Evolutionary conservation across 2,797 vertebrate species (phyloP).

Genomic region (Chiroxiphia lanceolata): DNA sequence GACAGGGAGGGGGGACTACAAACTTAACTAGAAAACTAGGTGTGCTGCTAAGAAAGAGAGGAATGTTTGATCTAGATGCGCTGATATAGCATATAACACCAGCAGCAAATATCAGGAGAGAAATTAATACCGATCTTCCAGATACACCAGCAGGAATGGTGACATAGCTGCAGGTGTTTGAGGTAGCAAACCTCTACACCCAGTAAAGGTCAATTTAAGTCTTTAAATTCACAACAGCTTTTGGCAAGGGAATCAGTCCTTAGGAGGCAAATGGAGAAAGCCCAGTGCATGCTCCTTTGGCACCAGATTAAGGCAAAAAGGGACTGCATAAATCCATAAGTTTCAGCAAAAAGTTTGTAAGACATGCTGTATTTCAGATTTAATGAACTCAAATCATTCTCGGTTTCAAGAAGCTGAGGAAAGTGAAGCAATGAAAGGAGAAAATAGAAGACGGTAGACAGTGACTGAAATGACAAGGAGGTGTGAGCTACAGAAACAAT

Average conservation of each 20-base stretch:
- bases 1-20: neutral
- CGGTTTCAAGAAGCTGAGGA: neutral
- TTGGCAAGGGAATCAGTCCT: neutral
- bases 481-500: neutral
- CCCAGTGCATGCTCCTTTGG: neutral
- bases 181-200: neutral
- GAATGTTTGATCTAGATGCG: neutral
- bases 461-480: neutral
- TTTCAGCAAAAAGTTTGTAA: neutral
- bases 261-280: neutral
- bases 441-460: neutral
- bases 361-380: neutral
- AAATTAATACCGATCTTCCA: neutral
- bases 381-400: neutral
- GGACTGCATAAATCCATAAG: fast-evolving
- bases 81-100: neutral
- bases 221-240: neutral
- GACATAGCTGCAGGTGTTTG: neutral
- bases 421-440: neutral
- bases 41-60: neutral
- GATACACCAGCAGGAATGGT: neutral
- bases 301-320: neutral
- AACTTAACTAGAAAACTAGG: neutral
- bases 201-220: neutral
- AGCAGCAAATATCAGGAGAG: neutral